These are phyloP conservation scores for Schmidtea mediterranea DNA, from an alignment of 1,140 invertebrate species.

Conservation along the genomic window DNA sequence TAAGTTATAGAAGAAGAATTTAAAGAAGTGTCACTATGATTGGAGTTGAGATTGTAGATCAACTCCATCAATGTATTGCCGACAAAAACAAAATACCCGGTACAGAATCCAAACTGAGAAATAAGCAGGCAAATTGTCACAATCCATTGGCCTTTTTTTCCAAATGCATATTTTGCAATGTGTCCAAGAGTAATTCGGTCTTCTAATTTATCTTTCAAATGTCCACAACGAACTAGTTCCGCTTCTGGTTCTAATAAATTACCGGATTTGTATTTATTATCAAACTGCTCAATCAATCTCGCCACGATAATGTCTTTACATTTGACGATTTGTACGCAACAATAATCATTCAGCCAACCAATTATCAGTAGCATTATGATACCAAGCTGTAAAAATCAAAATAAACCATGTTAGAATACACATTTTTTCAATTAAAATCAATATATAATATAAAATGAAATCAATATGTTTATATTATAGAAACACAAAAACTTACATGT, in stretches of 20 bases:
- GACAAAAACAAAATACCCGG: constrained; percentile 21
- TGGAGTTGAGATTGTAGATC: not conserved
- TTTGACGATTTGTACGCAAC: constrained; percentile 20
- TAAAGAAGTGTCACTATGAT: constrained; percentile 5
- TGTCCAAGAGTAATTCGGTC: constrained; percentile 17
- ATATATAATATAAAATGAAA: too few species aligned
- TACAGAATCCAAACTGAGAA: constrained; percentile 21
- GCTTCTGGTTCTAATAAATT: constrained; percentile 5
- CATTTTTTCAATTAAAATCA: too few species aligned
- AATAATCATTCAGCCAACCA: constrained; percentile 18
- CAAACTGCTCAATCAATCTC: constrained; percentile 8
- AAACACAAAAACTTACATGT: too few species aligned
- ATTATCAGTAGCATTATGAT: constrained; percentile 14
- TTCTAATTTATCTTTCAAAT: constrained; percentile 9
- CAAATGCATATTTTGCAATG: constrained; percentile 15
- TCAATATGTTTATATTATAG: too few species aligned
- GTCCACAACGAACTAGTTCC: constrained; percentile 6
- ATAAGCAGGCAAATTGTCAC: constrained; percentile 17
- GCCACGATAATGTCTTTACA: constrained; percentile 18
- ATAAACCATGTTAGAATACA: too few species aligned
- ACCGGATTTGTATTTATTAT: constrained; percentile 1
- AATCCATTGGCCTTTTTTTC: constrained; percentile 13
- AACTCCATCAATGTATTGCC: constrained; percentile 15
- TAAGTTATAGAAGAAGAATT: not conserved
- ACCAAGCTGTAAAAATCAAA: too few species aligned